Percentiles rank a stretch among this genome's conserved stretches.
Evolutionary conservation across 2,888 invertebrate genomes (phyloP).

Genomic region (Polydrusus pterygomalis): DNA sequence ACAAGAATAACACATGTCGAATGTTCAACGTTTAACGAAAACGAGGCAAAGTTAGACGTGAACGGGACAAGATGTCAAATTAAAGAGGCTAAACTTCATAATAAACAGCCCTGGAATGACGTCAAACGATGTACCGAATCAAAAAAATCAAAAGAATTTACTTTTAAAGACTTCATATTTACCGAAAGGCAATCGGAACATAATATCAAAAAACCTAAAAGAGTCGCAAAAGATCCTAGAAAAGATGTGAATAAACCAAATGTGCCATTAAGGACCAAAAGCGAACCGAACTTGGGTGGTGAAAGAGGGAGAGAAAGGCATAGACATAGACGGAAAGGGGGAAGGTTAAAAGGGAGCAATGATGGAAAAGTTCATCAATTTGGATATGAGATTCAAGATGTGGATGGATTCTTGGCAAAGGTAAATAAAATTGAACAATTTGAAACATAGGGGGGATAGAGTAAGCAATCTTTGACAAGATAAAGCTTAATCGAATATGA

Average conservation of each 20-base stretch:
- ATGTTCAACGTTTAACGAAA: neutral
- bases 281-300: conserved; percentile 74
- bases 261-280: conserved; percentile 71
- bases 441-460: no score
- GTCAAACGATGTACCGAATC: neutral
- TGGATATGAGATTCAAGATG: conserved; percentile 87
- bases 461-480: no score
- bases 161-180: conserved; percentile 58
- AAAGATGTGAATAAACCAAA: conserved; percentile 58
- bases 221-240: conserved; percentile 58
- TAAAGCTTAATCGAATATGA: no score
- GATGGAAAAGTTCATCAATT: conserved; percentile 71
- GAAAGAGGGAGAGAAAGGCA: conserved; percentile 69
- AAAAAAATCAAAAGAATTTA: conserved; percentile 54
- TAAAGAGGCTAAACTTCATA: neutral
- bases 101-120: neutral
- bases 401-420: conserved; percentile 86
- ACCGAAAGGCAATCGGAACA: conserved; percentile 17
- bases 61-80: neutral
- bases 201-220: conserved; percentile 52
- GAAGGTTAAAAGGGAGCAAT: conserved; percentile 4
- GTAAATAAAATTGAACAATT: conserved; percentile 67
- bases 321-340: conserved; percentile 23
- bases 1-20: neutral
- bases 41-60: neutral